Conservation (phyloP, 1,140 invertebrate genomes). For the Drosophila guanche region DNA sequence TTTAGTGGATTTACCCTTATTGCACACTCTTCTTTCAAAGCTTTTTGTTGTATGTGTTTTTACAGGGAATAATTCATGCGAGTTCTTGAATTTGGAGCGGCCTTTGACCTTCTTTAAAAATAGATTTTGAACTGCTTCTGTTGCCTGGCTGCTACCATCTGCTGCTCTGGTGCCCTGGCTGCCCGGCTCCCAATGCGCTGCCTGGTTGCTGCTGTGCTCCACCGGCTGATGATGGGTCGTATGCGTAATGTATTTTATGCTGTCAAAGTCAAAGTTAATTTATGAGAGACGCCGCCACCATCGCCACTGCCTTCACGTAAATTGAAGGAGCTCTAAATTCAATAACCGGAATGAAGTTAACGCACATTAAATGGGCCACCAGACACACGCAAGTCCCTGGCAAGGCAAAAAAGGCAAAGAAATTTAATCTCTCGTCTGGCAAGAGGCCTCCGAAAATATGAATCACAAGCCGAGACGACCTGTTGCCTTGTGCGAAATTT, state of each 20-base stretch:
- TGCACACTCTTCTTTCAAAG: too few relatives aligned
- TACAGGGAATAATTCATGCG: conserved; percentile 18
- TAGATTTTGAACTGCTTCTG: conserved; percentile 35
- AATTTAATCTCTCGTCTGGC: not conserved
- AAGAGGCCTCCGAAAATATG: conserved; percentile 1
- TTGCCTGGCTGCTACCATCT: not conserved
- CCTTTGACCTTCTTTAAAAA: conserved; percentile 16
- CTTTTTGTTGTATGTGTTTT: conserved; percentile 7
- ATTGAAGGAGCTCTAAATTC: conserved; percentile 51
- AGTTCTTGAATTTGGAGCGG: not conserved
- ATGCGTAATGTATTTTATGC: conserved; percentile 74
- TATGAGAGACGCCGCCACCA: conserved; percentile 15
- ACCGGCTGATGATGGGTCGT: conserved; percentile 42
- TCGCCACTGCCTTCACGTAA: conserved; percentile 16
- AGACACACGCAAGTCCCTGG: conserved; percentile 8
- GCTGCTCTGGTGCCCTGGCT: not conserved
- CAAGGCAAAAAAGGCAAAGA: not conserved
- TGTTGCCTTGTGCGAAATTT: conserved; percentile 42
- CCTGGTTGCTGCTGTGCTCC: not conserved
- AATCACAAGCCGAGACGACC: conserved; percentile 44
- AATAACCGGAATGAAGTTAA: conserved; percentile 74
- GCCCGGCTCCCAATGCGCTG: not conserved
- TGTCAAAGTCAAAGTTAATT: conserved; percentile 75
- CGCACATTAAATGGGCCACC: conserved; percentile 64
- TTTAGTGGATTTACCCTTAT: too few relatives aligned